phyloP scores from a whole-genome alignment of 2,797 vertebrate species.

The Esox lucius region DNA sequence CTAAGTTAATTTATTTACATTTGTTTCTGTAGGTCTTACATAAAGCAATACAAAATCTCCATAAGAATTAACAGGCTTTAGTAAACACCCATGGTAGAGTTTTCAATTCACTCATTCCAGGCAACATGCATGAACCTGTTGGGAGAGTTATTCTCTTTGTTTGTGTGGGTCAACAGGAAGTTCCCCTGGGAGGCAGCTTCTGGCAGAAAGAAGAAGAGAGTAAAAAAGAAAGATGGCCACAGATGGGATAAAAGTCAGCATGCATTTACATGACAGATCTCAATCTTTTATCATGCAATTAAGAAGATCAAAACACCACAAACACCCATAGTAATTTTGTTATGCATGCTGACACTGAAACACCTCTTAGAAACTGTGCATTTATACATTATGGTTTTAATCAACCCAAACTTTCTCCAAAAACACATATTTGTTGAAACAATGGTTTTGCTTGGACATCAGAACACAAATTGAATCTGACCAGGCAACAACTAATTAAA shows the following conservation, averaged over 20 bases:
- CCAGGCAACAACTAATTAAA: conserved; percentile 35
- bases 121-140: conserved; percentile 49
- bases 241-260: neutral
- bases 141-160: neutral
- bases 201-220: conserved; percentile 77
- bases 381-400: conserved; percentile 15
- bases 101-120: conserved; percentile 71
- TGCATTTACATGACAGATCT: neutral
- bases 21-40: neutral
- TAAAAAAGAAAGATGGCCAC: conserved; percentile 31
- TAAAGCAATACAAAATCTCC: neutral
- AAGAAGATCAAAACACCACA: conserved; percentile 9
- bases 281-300: conserved; percentile 21
- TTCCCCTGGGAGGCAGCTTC: conserved; percentile 71
- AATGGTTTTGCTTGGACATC: neutral
- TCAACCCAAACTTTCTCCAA: neutral
- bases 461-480: conserved; percentile 7
- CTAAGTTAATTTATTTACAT: conserved; percentile 73
- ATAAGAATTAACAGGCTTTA: conserved; percentile 51
- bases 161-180: conserved; percentile 48
- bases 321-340: conserved; percentile 29
- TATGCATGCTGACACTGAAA: conserved; percentile 31
- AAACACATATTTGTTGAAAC: neutral
- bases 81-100: conserved; percentile 67
- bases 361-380: neutral